A percentile compares a stretch with the other conserved stretches of the same genome.
Conservation (phyloP, 2,113 vertebrate genomes). For the Hymenochirus boettgeri region DNA sequence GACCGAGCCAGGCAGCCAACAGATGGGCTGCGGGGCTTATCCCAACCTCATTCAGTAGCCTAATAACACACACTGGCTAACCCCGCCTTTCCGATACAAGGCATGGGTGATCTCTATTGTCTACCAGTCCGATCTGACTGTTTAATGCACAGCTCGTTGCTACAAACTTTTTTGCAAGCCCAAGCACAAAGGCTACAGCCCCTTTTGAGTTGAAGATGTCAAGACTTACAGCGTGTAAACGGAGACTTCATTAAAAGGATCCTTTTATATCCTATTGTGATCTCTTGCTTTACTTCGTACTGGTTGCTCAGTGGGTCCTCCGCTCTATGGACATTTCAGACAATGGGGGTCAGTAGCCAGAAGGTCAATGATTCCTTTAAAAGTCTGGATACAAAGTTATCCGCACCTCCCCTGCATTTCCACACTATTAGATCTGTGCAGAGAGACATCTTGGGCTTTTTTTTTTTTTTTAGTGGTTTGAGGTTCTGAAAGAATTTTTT, state of each 20-base stretch:
- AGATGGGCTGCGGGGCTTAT: conserved; percentile 83
- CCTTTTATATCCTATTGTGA: neutral
- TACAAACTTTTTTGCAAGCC: too few species aligned
- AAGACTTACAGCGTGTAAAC: conserved; percentile 16
- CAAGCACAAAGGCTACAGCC: conserved; percentile 19
- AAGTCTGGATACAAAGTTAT: neutral
- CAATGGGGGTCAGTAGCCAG: neutral
- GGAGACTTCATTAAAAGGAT: neutral
- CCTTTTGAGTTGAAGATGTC: conserved; percentile 14
- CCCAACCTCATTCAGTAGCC: conserved; percentile 6
- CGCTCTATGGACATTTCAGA: neutral
- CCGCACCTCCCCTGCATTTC: neutral
- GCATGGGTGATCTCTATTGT: conserved; percentile 12
- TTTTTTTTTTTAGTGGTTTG: too few species aligned
- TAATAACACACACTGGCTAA: conserved; percentile 12
- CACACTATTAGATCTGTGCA: too few species aligned
- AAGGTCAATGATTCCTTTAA: neutral
- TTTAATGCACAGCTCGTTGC: conserved; percentile 9
- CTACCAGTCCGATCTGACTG: neutral
- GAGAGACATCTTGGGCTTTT: too few species aligned
- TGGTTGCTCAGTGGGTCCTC: neutral
- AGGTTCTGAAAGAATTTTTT: too few species aligned
- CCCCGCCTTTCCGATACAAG: neutral
- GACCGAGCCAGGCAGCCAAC: conserved; percentile 65
- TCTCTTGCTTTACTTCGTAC: neutral